A percentile compares a stretch with the other conserved stretches of the same genome.
Evolutionary conservation across 2,888 invertebrate genomes (phyloP).

Genomic region (Trileptium ribeirensis): DNA sequence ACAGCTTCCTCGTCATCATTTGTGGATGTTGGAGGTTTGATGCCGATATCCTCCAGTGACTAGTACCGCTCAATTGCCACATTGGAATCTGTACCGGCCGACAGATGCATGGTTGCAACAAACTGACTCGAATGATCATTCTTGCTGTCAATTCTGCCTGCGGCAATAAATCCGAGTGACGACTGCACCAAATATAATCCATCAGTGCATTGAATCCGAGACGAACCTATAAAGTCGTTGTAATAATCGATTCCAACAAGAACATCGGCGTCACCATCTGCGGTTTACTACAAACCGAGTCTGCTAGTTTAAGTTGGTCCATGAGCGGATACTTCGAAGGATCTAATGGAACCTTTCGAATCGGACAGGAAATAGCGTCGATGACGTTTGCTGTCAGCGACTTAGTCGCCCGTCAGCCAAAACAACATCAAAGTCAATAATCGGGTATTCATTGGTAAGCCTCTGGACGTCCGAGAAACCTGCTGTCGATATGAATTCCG

Average conservation of each 20-base stretch:
- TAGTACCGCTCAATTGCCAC: background rate
- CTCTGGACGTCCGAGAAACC: background rate
- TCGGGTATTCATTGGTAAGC: background rate
- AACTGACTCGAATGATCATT: background rate
- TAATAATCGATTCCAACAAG: slow-evolving; percentile 11
- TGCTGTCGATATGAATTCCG: background rate
- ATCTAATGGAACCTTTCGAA: background rate
- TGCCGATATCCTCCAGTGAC: background rate
- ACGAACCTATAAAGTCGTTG: background rate
- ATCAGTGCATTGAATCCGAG: background rate
- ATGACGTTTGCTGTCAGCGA: background rate
- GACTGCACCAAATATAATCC: background rate
- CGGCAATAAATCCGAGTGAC: background rate
- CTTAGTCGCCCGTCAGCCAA: background rate
- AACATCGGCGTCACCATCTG: background rate
- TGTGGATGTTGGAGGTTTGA: background rate
- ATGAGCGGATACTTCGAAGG: background rate
- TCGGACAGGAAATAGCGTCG: background rate
- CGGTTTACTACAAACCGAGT: background rate
- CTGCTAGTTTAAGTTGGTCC: background rate
- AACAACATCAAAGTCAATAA: background rate
- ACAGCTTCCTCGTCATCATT: background rate
- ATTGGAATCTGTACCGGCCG: background rate
- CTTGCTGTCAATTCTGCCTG: background rate
- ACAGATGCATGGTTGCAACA: background rate